Evolutionary conservation across 2,113 vertebrate genomes (phyloP), one percentile per base, ranked within the genome.

Genomic region (Hiodon alosoides): DNA sequence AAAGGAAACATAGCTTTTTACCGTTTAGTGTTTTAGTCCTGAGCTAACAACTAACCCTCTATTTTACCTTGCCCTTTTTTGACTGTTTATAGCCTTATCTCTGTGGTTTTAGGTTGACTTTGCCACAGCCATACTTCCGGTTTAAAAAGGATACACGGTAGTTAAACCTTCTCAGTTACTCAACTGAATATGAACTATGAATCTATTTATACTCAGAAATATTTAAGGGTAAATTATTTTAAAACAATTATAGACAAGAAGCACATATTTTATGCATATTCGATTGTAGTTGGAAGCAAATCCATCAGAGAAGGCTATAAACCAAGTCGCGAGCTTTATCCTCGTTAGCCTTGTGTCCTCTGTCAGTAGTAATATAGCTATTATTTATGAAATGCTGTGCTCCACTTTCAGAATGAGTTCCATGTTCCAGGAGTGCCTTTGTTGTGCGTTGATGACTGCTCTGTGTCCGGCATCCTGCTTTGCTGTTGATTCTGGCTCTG

Each of bases 401-500:
- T 31, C 31, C 31, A 31, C 31, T 31, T 31, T 31, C 31, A 31
- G 31, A 31, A 31, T 31, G 31, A 31, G 31, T 31, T 68, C 7
- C 13, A n/a, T 51, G 9, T 59, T 4, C n/a, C 3, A 16, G 7
- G 55, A 11, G 7, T 60, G 7, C 31, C 31, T 13, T 13, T 75
- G 47, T 51, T 9, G 7, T 71, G 70, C 50, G 46, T 31, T 31
- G 31, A 31, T 31, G 31, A 31, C 71, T 51, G 53, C n/a, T 17
- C 8, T 53, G 14, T 71, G 53, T 11, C 46, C 51, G 14, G 48
- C 47, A 6, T 17, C 60, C 17, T 53, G 6, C 71, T 10, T 67
- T 62, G 69, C 74, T 79, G 75, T 72, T 62, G 72, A 65, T 77
- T 7, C 7, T n/a, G 67, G 52, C n/a, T 80, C 67, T 73, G 77